Evolutionary conservation across 1,140 invertebrate genomes (phyloP), one percentile per base, ranked within the genome.

Genomic region (Drosophila pruinosa): DNA sequence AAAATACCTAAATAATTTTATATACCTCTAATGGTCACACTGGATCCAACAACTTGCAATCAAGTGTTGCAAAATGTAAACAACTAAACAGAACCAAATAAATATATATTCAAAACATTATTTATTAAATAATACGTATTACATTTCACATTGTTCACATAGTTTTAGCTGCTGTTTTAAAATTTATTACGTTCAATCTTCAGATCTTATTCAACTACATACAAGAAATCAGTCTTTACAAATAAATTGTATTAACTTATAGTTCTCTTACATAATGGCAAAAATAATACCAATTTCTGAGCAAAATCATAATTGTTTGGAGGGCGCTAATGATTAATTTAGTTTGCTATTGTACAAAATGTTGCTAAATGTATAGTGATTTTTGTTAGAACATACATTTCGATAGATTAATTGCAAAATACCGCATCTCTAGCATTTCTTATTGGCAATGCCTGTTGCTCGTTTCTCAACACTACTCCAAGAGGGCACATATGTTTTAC

Each of bases 221-320:
- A 88, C 62, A 72, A 38, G 78, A 88, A 88, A 88, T 86, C 81
- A 86, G 81, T 86, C 81, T 86, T 86, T 81, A 86, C 82, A 86
- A 86, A 86, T 47, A 72, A 88, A 81, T 78, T 86, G 70, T 81
- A 78, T 81, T 61, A 88, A 81, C 73, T 68, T 45, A 69, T 56
- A 61, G 41, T 56, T 56, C 28, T 56, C 26, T 57, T 10, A 56
- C 34, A 58, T 69, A 62, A 38, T 38, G 50, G 31, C 52, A 53
- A 43, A 74, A 64, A 72, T 67, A 79, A 75, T 69, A 76, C 77
- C 63, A 71, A 58, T 34, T 59, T 58, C 21, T 88, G 81, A 88
- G 77, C 82, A 78, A 86, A 81, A 53, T n/a, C 38, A 43, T 72
- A 88, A 70, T 39, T 38, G 6, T 22, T 62, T 57, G 28, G 45